These are phyloP conservation scores for Drosophila mimica DNA, from an alignment of 2,888 invertebrate genomes.

Conservation along the genomic window DNA sequence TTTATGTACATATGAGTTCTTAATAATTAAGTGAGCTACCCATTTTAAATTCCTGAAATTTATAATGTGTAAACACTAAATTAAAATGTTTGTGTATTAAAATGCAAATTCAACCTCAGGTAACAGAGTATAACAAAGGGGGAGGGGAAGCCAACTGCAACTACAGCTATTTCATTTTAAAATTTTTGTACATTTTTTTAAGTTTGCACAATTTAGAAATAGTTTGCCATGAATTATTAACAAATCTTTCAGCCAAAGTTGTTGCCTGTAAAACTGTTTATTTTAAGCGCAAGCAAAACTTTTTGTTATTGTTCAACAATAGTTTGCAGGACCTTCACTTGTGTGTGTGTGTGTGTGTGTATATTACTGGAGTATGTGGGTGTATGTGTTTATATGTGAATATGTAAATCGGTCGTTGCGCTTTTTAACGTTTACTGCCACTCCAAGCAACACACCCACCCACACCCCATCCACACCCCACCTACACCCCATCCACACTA, in stretches of 20 bases:
- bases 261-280: constrained; percentile 30
- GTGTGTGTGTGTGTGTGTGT: constrained; percentile 16
- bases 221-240: constrained; percentile 61
- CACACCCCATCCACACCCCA: neutral
- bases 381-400: constrained; percentile 20
- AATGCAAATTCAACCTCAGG: neutral
- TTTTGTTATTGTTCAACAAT: constrained; percentile 33
- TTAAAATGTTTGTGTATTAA: neutral
- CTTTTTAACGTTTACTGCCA: constrained; percentile 51
- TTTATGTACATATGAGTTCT: neutral
- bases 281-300: constrained; percentile 51
- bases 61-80: neutral
- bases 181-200: constrained; percentile 47
- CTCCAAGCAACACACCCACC: constrained; percentile 1
- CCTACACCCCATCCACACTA: no score
- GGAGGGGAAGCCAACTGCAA: neutral
- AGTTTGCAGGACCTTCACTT: constrained; percentile 26
- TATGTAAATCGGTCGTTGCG: constrained; percentile 77
- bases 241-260: constrained; percentile 62
- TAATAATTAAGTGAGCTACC: neutral
- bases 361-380: neutral
- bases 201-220: constrained; percentile 57
- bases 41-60: neutral
- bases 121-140: neutral
- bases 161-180: constrained; percentile 34